Evolutionary conservation across 2,888 invertebrate genomes (phyloP).

Genomic region (Halocaridina rubra): DNA sequence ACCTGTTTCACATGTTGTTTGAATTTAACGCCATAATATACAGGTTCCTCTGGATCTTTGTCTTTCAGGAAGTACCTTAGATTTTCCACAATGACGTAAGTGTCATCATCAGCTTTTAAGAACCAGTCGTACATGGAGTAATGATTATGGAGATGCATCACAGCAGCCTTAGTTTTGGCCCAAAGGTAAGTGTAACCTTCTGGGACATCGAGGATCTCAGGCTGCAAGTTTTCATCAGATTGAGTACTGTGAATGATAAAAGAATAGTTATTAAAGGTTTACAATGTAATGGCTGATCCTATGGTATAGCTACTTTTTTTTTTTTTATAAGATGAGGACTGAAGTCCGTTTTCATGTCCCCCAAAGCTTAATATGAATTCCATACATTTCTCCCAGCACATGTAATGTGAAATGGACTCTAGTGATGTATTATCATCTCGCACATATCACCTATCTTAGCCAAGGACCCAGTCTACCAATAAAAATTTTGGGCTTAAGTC

Average conservation of each 20-base stretch:
- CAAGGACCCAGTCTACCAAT: too few species aligned
- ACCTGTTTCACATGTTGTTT: slow-evolving; percentile 39
- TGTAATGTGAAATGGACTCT: too few species aligned
- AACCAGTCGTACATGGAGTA: slow-evolving; percentile 94
- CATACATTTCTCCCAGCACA: too few species aligned
- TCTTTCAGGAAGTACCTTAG: slow-evolving; percentile 88
- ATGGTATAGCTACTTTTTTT: too few species aligned
- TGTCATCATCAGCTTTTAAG: slow-evolving; percentile 98
- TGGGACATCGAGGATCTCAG: slow-evolving; percentile 83
- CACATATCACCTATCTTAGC: too few species aligned
- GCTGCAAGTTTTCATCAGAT: slow-evolving; percentile 79
- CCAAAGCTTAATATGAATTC: too few species aligned
- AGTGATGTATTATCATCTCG: too few species aligned
- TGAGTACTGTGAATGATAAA: slow-evolving; percentile 52
- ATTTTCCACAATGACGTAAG: slow-evolving; percentile 85
- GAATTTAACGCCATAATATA: slow-evolving; percentile 92
- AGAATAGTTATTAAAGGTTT: too few species aligned
- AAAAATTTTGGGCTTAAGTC: too few species aligned
- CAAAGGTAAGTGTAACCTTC: slow-evolving; percentile 93
- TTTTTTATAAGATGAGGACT: too few species aligned
- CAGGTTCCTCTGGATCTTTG: slow-evolving; percentile 78
- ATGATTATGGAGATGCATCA: slow-evolving; percentile 86
- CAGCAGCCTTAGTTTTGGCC: slow-evolving; percentile 97
- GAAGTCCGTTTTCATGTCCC: too few species aligned
- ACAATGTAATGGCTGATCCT: too few species aligned